Percentiles rank a stretch among this genome's conserved stretches.
phyloP scores from a whole-genome alignment of 2,113 vertebrate species.

The Pteronura brasiliensis region DNA sequence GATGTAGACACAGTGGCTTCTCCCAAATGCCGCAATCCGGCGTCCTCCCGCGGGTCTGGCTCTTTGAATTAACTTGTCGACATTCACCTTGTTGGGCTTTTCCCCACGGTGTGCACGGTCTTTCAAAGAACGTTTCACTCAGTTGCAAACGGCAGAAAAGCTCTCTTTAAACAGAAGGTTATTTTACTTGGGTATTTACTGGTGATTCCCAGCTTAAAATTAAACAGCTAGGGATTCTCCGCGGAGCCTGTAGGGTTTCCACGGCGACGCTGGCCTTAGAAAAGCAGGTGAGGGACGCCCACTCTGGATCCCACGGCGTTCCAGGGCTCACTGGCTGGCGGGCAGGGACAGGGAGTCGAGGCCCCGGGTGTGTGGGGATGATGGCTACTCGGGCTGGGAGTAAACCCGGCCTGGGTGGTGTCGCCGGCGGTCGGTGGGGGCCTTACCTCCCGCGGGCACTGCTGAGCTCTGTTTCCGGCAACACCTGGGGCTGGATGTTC shows the following conservation, averaged over 20 bases:
- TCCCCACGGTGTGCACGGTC: rapidly evolving
- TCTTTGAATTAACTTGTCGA: not conserved
- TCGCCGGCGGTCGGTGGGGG: rapidly evolving
- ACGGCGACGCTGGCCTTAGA: not conserved
- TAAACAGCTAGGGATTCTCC: not conserved
- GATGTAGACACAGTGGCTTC: rapidly evolving
- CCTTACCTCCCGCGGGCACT: rapidly evolving
- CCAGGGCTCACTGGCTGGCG: rapidly evolving
- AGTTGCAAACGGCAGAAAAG: not conserved
- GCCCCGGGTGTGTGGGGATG: not conserved
- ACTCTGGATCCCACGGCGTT: rapidly evolving
- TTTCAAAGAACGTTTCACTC: not conserved
- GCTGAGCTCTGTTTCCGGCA: rapidly evolving
- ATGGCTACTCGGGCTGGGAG: rapidly evolving
- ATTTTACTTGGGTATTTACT: not conserved
- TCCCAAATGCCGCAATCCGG: rapidly evolving
- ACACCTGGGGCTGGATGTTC: rapidly evolving
- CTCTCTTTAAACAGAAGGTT: not conserved
- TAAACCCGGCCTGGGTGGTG: rapidly evolving
- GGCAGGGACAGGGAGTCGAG: rapidly evolving
- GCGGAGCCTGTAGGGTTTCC: not conserved
- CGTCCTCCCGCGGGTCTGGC: rapidly evolving
- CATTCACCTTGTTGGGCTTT: rapidly evolving
- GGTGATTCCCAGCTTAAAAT: not conserved
- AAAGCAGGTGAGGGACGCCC: not conserved